A percentile compares a stretch with the other conserved stretches of the same genome.
Conservation (phyloP, 2,888 invertebrate genomes). For the Ephialtes manifestator region DNA sequence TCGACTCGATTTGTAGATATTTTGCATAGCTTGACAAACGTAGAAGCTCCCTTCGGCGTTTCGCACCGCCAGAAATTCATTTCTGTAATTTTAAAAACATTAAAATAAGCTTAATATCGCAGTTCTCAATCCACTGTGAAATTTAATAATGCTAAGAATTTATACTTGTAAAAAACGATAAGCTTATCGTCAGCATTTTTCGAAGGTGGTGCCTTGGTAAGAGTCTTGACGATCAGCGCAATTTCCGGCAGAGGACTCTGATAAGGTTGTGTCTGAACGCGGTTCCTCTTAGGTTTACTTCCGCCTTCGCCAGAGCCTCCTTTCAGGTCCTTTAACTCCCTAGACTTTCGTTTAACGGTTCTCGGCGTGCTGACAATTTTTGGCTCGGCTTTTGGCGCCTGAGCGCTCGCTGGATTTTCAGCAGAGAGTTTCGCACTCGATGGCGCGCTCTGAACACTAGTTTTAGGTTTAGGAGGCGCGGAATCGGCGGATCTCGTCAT, state of each 20-base stretch:
- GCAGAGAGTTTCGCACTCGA: conserved; percentile 65
- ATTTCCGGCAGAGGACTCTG: conserved; percentile 94
- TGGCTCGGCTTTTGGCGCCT: conserved; percentile 83
- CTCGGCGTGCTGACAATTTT: conserved; percentile 76
- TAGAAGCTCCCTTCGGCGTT: conserved; percentile 96
- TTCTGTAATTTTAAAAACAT: conserved; percentile 87
- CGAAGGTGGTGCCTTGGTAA: conserved; percentile 88
- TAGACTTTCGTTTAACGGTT: conserved; percentile 81
- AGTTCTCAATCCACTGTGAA: not conserved
- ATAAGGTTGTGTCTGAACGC: conserved; percentile 92
- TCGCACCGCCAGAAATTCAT: conserved; percentile 96
- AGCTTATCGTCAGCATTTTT: conserved; percentile 92
- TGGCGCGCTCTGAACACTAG: conserved; percentile 27
- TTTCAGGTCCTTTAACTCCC: conserved; percentile 83
- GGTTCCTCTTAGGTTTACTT: conserved; percentile 87
- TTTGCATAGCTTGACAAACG: conserved; percentile 96
- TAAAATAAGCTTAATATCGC: not conserved
- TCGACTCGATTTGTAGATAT: conserved; percentile 94
- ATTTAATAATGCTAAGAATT: not conserved
- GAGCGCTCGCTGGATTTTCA: conserved; percentile 73
- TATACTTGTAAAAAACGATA: conserved; percentile 94
- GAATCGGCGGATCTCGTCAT: conserved; percentile 56
- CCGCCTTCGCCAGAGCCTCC: conserved; percentile 80
- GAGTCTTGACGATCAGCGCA: conserved; percentile 91
- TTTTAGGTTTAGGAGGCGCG: conserved; percentile 45